Percentiles rank a stretch among this genome's conserved stretches.
Conservation (phyloP, 2,113 vertebrate species). For the Salminus brasiliensis region DNA sequence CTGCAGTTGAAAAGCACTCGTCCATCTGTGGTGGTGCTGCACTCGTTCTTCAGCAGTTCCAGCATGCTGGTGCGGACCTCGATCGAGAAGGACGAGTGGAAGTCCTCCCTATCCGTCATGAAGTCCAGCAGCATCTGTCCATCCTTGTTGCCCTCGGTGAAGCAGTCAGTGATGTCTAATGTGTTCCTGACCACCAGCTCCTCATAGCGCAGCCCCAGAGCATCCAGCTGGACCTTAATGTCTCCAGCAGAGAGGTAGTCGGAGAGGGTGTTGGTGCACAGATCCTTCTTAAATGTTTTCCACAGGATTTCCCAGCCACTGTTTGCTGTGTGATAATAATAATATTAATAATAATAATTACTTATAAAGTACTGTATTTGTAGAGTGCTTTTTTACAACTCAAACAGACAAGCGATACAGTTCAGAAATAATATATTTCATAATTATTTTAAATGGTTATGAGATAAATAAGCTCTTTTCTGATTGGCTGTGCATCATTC, state of each 20-base stretch:
- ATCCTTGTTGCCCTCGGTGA: slow-evolving; percentile 42
- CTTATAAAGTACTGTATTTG: no score
- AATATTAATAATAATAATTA: not conserved
- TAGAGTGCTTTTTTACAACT: no score
- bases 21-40: slow-evolving; percentile 78
- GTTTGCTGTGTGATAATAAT: slow-evolving; percentile 43
- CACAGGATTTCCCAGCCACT: slow-evolving; percentile 65
- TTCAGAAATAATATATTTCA: no score
- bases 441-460: no score
- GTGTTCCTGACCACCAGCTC: slow-evolving; percentile 54
- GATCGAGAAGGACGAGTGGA: slow-evolving; percentile 70
- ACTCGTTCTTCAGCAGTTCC: slow-evolving; percentile 79
- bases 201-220: slow-evolving; percentile 63
- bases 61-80: slow-evolving; percentile 76
- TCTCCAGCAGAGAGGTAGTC: slow-evolving; percentile 61
- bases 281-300: slow-evolving; percentile 62
- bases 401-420: no score
- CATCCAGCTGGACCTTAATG: slow-evolving; percentile 56
- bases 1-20: slow-evolving; percentile 68
- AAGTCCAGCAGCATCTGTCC: slow-evolving; percentile 62
- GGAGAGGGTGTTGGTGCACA: slow-evolving; percentile 49
- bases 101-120: slow-evolving; percentile 63
- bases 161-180: slow-evolving; percentile 68
- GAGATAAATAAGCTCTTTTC: no score
- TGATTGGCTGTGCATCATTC: no score